Evolutionary conservation across 2,113 vertebrate genomes (phyloP).

Genomic region (Manacus vitellinus): DNA sequence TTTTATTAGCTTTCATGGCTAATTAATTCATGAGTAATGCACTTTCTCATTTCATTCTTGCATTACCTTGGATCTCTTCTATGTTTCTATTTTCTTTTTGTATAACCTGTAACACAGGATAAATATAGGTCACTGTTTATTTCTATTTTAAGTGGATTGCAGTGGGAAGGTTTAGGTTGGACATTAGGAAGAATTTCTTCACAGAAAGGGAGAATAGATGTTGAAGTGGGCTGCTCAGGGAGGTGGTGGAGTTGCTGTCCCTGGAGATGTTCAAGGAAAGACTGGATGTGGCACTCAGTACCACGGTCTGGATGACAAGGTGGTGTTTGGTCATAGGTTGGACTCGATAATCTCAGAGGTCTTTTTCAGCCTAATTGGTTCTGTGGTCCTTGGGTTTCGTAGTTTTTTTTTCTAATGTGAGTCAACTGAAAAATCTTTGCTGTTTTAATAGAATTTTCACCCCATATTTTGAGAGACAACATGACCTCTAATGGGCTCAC

Average conservation of each 20-base stretch:
- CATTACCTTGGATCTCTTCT: not conserved
- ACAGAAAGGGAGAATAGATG: not conserved
- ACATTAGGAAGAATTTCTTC: not conserved
- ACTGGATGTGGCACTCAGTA: not conserved
- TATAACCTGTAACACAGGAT: rapidly evolving
- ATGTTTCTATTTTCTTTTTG: not conserved
- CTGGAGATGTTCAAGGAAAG: not conserved
- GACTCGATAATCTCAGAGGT: not conserved
- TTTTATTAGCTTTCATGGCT: not conserved
- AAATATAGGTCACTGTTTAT: rapidly evolving
- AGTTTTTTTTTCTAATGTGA: not conserved
- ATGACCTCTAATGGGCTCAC: not conserved
- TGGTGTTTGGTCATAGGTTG: not conserved
- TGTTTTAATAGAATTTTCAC: not conserved
- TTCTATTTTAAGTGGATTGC: rapidly evolving
- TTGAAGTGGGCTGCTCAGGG: not conserved
- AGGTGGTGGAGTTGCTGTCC: not conserved
- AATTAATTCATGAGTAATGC: not conserved
- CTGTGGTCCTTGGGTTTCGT: not conserved
- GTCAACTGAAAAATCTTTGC: not conserved
- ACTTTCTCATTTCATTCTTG: not conserved
- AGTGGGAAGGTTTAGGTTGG: not conserved
- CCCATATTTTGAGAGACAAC: not conserved
- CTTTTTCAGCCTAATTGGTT: not conserved
- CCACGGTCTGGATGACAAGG: rapidly evolving